phyloP scores from a whole-genome alignment of 2,888 invertebrate species.

The Seira sanloemensis region DNA sequence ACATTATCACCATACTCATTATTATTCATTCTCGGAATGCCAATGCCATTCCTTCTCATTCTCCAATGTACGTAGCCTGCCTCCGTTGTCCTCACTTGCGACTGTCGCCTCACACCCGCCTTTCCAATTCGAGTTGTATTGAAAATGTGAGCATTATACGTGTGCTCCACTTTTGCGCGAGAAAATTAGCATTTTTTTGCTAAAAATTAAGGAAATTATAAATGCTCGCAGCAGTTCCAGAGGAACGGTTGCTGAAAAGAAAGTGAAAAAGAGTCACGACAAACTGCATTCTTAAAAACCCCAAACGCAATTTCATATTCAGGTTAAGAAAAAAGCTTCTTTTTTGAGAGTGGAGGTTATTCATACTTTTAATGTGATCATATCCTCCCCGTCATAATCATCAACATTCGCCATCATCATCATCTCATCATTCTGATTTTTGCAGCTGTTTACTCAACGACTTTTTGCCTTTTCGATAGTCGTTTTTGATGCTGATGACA shows the following conservation, averaged over 20 bases:
- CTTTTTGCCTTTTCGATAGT: neutral
- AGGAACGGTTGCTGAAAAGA: neutral
- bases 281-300: neutral
- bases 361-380: neutral
- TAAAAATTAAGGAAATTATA: constrained; percentile 12
- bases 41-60: too few relatives aligned
- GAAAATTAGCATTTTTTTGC: neutral
- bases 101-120: neutral
- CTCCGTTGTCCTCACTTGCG: too few relatives aligned
- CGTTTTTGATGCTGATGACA: neutral
- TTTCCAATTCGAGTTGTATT: neutral
- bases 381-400: constrained; percentile 6
- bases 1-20: constrained; percentile 11
- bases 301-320: neutral
- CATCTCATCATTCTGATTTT: constrained; percentile 5
- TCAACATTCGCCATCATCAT: neutral
- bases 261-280: neutral
- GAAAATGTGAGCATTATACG: neutral
- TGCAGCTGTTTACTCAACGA: constrained; percentile 15
- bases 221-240: constrained; percentile 1
- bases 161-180: neutral
- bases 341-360: neutral
- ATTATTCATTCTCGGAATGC: neutral
- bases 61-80: too few relatives aligned
- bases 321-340: neutral